These are phyloP conservation scores for Sylvilagus bachmani DNA, from an alignment of 2,113 vertebrate genomes.

Conservation along the genomic window DNA sequence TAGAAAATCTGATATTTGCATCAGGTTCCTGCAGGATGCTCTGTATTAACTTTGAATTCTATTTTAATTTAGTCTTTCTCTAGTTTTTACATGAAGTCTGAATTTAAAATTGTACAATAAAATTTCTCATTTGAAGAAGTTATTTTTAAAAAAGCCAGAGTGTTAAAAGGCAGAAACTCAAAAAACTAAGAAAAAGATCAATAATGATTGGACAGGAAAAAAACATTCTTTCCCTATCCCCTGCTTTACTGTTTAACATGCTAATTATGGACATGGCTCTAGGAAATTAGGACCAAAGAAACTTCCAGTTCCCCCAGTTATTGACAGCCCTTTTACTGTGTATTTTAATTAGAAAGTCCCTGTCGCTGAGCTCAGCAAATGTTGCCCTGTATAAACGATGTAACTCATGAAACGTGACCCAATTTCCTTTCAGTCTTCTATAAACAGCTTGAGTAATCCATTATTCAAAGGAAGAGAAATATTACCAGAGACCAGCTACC, in stretches of 20 bases:
- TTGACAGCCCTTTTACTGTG: background rate
- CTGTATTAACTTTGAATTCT: background rate
- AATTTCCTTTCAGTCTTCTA: background rate
- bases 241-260: background rate
- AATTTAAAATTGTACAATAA: background rate
- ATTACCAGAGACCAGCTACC: background rate
- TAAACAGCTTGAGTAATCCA: background rate
- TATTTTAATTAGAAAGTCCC: background rate
- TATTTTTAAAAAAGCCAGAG: background rate
- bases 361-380: background rate
- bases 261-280: background rate
- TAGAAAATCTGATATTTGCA: background rate
- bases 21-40: background rate
- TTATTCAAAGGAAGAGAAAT: conserved; percentile 53
- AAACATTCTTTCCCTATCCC: background rate
- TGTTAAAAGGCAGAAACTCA: background rate
- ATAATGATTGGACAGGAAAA: background rate
- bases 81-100: background rate
- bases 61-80: background rate
- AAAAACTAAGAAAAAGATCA: background rate
- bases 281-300: background rate
- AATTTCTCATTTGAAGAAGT: background rate
- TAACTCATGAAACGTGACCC: background rate
- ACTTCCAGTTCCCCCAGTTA: background rate
- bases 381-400: background rate